Evolutionary conservation across 1,140 invertebrate species (phyloP).

Genomic region (Zaprionus vittiger): DNA sequence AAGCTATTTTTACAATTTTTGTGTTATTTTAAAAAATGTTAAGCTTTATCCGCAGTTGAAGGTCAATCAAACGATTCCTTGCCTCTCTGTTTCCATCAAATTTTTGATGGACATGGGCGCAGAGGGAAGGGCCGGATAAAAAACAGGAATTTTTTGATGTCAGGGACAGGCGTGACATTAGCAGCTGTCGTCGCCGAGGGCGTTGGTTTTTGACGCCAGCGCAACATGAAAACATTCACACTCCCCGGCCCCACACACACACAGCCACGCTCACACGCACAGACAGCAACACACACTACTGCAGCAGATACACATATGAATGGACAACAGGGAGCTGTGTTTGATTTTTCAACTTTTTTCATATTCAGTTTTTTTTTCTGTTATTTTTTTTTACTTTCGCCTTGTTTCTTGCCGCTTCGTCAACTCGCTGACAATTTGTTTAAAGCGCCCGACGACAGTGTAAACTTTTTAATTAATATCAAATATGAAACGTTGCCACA

Average conservation of each 20-base stretch:
- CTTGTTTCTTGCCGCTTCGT: slow-evolving; percentile 42
- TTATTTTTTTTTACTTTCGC: slow-evolving; percentile 4
- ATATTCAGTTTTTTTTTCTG: slow-evolving; percentile 17
- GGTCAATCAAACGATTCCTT: slow-evolving; percentile 8
- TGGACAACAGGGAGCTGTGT: slow-evolving; percentile 70
- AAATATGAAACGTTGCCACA: slow-evolving; percentile 77
- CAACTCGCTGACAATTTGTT: slow-evolving; percentile 66
- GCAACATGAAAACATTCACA: slow-evolving; percentile 47
- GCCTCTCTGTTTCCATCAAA: slow-evolving; percentile 1
- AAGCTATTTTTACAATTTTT: background rate
- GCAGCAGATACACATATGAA: slow-evolving; percentile 27
- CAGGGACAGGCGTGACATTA: slow-evolving; percentile 71
- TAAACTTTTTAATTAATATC: slow-evolving; percentile 83
- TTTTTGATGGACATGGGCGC: background rate
- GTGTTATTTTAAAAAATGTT: background rate
- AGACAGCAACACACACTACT: background rate
- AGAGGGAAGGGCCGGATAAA: background rate
- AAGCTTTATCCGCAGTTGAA: slow-evolving; percentile 6
- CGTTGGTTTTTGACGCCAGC: slow-evolving; percentile 50
- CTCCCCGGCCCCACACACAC: slow-evolving; percentile 15
- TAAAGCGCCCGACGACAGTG: slow-evolving; percentile 61
- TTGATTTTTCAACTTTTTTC: slow-evolving; percentile 56
- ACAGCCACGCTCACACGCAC: background rate
- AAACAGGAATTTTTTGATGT: slow-evolving; percentile 47
- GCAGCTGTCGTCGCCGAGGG: slow-evolving; percentile 62